Evolutionary conservation across 2,797 vertebrate genomes (phyloP).

Genomic region (Enteromius trimaculatus): DNA sequence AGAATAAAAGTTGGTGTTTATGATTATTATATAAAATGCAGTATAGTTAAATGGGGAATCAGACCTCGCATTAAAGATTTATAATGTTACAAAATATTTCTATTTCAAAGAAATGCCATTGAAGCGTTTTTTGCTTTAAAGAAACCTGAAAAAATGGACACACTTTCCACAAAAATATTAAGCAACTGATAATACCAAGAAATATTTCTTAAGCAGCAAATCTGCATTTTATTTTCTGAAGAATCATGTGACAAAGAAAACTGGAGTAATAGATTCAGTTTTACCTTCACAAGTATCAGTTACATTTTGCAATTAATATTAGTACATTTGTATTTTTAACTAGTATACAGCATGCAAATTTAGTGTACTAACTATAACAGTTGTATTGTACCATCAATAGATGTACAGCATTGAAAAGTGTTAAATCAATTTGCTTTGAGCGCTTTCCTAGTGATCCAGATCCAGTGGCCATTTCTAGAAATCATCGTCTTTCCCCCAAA

Average conservation of each 20-base stretch:
- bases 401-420: background rate
- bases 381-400: background rate
- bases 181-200: background rate
- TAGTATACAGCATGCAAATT: background rate
- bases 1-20: no score
- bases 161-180: background rate
- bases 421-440: background rate
- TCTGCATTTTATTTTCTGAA: background rate
- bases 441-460: slow-evolving; percentile 16
- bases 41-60: no score
- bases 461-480: slow-evolving; percentile 32
- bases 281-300: background rate
- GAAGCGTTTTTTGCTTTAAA: background rate
- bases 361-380: background rate
- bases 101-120: background rate
- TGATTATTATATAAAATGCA: background rate
- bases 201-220: background rate
- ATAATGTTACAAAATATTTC: background rate
- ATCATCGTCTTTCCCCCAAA: slow-evolving; percentile 6
- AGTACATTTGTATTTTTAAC: background rate
- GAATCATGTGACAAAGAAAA: background rate
- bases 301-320: background rate
- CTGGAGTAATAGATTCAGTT: background rate
- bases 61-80: background rate
- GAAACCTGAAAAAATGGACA: background rate